Evolutionary conservation across 2,113 vertebrate species (phyloP).

Genomic region (Heteronetta atricapilla): DNA sequence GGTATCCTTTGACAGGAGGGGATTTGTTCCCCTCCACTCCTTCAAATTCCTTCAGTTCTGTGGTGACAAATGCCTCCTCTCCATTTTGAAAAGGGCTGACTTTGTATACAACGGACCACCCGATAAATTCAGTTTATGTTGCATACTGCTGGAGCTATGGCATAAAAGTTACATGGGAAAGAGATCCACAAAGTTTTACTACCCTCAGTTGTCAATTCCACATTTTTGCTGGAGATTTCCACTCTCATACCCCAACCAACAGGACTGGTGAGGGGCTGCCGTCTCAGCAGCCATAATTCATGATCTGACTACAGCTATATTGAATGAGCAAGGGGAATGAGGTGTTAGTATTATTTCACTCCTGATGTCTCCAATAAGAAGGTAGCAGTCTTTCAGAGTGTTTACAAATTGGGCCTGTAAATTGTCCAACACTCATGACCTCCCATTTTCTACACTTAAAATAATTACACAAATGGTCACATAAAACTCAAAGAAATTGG

Average conservation of each 20-base stretch:
- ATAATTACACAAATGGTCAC: background rate
- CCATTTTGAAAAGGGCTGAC: background rate
- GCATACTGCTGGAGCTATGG: background rate
- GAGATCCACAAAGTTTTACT: background rate
- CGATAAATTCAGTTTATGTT: background rate
- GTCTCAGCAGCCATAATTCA: background rate
- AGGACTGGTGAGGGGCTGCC: background rate
- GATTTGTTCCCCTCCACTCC: background rate
- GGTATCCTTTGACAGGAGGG: background rate
- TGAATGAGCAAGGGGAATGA: background rate
- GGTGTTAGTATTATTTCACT: background rate
- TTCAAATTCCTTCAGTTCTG: background rate
- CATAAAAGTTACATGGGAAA: background rate
- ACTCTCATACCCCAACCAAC: background rate
- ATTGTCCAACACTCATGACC: background rate
- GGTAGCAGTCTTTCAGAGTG: background rate
- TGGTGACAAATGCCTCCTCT: background rate
- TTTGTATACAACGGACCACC: background rate
- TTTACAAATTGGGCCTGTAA: background rate
- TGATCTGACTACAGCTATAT: background rate
- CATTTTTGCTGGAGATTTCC: background rate
- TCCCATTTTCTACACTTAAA: background rate
- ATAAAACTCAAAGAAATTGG: background rate
- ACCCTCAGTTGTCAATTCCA: background rate
- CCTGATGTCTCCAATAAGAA: background rate